Evolutionary conservation across 2,797 vertebrate genomes (phyloP).

Genomic region (Cryptoprocta ferox): DNA sequence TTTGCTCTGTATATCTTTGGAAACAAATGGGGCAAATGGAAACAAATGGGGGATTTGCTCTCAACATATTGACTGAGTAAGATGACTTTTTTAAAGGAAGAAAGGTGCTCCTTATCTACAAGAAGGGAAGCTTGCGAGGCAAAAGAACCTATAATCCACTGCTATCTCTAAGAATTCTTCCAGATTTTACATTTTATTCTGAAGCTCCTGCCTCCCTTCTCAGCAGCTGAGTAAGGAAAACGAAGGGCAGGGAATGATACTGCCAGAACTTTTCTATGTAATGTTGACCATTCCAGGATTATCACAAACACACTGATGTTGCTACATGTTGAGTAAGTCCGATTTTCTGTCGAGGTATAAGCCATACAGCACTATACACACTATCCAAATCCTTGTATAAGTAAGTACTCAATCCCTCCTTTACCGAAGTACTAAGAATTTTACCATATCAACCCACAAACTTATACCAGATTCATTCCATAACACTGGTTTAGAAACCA

Average conservation of each 20-base stretch:
- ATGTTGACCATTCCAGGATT: background rate
- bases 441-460: background rate
- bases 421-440: background rate
- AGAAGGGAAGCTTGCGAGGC: background rate
- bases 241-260: rapidly evolving
- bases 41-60: background rate
- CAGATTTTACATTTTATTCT: background rate
- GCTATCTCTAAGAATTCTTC: background rate
- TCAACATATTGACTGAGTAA: background rate
- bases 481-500: background rate
- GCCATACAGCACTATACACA: background rate
- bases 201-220: background rate
- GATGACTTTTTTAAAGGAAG: background rate
- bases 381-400: background rate
- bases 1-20: background rate
- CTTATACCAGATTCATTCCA: background rate
- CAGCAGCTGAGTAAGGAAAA: background rate
- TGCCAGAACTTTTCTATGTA: background rate
- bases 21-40: background rate
- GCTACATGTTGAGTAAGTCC: background rate
- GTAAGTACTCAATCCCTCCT: background rate
- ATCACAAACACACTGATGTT: no score
- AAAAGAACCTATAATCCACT: background rate
- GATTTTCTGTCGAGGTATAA: background rate
- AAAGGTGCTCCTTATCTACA: rapidly evolving